These are phyloP conservation scores for Tetragonisca angustula DNA, from an alignment of 2,888 invertebrate genomes.

Conservation along the genomic window DNA sequence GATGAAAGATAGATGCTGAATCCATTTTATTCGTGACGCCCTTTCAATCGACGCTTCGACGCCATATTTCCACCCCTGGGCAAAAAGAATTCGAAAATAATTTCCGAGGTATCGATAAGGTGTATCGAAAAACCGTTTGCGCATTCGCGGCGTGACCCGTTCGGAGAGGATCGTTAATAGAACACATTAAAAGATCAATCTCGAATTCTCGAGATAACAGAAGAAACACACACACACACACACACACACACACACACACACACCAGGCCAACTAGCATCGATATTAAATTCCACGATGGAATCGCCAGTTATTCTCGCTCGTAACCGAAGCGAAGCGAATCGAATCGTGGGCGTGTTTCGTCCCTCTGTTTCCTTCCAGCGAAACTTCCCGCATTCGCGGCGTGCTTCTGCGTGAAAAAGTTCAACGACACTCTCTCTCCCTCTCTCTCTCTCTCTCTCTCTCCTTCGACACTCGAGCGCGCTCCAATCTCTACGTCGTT, in stretches of 20 bases:
- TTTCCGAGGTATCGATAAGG: constrained; percentile 4
- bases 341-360: not conserved
- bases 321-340: not conserved
- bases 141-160: not conserved
- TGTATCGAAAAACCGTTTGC: not conserved
- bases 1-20: constrained; percentile 30
- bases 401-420: constrained; percentile 41
- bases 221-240: not conserved
- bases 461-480: constrained; percentile 18
- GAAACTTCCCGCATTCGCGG: constrained; percentile 39
- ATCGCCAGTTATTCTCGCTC: constrained; percentile 5
- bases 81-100: constrained; percentile 5
- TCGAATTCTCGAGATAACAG: not conserved
- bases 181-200: constrained; percentile 2
- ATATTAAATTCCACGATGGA: constrained; percentile 36
- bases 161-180: not conserved
- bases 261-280: not conserved
- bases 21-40: constrained; percentile 9
- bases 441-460: not conserved
- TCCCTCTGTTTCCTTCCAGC: constrained; percentile 6
- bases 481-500: not conserved
- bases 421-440: constrained; percentile 20
- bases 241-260: not conserved
- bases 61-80: not conserved
- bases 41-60: not conserved